Evolutionary conservation across 2,113 vertebrate species (phyloP).

Genomic region (Ondatra zibethicus): DNA sequence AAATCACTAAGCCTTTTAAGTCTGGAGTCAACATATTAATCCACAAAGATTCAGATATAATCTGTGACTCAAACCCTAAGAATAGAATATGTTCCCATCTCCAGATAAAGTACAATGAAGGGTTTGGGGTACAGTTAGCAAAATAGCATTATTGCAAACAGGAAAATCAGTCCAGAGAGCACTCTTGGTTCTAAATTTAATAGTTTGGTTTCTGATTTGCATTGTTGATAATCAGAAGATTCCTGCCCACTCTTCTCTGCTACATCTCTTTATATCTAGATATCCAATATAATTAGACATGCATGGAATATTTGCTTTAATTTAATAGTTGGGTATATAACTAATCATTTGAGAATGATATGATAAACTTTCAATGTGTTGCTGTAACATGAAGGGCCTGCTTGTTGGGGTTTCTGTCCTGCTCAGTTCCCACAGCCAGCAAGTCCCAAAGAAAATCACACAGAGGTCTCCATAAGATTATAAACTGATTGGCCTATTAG

Average conservation of each 20-base stretch:
- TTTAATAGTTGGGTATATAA: background rate
- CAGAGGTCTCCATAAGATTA: too few relatives aligned
- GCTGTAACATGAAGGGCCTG: too few relatives aligned
- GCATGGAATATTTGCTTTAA: background rate
- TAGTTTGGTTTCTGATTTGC: background rate
- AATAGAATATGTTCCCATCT: background rate
- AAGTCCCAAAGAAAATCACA: too few relatives aligned
- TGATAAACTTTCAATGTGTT: background rate
- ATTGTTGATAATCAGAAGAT: background rate
- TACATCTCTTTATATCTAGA: background rate
- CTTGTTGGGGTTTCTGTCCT: too few relatives aligned
- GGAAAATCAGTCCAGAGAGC: background rate
- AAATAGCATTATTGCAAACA: background rate
- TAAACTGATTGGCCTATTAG: too few relatives aligned
- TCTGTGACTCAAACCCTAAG: background rate
- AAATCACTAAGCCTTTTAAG: background rate
- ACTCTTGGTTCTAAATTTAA: background rate
- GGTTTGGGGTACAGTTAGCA: background rate
- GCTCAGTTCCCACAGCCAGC: too few relatives aligned
- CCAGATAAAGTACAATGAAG: background rate
- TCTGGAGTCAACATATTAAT: background rate
- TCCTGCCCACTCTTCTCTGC: accelerated
- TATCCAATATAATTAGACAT: background rate
- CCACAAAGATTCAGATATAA: background rate
- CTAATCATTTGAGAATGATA: background rate